phyloP scores from a whole-genome alignment of 2,797 vertebrate species.

The Channa striata region DNA sequence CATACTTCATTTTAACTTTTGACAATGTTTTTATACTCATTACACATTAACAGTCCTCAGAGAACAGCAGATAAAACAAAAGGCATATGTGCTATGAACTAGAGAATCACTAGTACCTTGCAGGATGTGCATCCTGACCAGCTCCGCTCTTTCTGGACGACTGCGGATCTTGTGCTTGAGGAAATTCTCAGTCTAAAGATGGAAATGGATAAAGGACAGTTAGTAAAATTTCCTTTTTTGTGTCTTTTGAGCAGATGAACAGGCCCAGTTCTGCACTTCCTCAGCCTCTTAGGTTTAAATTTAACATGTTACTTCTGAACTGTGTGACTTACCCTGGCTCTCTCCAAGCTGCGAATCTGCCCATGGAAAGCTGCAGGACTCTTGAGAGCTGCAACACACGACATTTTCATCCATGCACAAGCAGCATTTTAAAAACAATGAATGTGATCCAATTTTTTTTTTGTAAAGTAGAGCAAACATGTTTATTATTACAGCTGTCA shows the following conservation, averaged over 20 bases:
- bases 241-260: not conserved
- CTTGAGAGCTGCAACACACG: constrained; percentile 90
- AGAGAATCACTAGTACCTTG: constrained; percentile 86
- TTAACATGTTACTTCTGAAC: constrained; percentile 6
- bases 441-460: not conserved
- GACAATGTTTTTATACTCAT: not conserved
- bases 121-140: constrained; percentile 99
- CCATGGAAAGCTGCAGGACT: constrained; percentile 98
- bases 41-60: not conserved
- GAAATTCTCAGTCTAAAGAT: constrained; percentile 94
- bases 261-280: not conserved
- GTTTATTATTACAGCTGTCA: constrained; percentile 30
- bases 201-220: constrained; percentile 7
- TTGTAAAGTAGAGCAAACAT: constrained; percentile 6
- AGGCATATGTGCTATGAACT: not conserved
- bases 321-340: constrained; percentile 92
- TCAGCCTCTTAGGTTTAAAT: not conserved
- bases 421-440: constrained; percentile 4
- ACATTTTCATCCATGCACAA: constrained; percentile 29
- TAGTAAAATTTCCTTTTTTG: not conserved
- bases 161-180: constrained; percentile 99
- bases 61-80: not conserved
- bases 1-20: no score
- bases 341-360: constrained; percentile 98
- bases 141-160: constrained; percentile 94